Base-by-base conservation (phyloP, 2,797 vertebrate genomes). In the Squalus acanthias region DNA sequence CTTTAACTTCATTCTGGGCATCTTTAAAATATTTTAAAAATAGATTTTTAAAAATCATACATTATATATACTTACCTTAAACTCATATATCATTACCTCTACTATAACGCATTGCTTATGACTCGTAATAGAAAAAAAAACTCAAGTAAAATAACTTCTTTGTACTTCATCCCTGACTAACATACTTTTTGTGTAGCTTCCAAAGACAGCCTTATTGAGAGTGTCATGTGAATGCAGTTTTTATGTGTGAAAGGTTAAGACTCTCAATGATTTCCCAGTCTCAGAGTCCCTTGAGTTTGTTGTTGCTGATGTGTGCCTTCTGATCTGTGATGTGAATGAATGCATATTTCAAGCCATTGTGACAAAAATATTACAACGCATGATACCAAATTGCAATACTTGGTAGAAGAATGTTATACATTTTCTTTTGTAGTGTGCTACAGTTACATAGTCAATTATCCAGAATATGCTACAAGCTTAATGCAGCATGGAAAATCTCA, bases 161-260 rank as follows among this genome's bases (percentile, higher is more conserved):
- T 95, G 70, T 95, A 95, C 50, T 95, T 72, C 69, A 33, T 95
- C 24, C 94, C 70, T 74, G 70, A 95, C 69, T 95, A 95, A 95
- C 91, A 17, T 60, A 95, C 72, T 95, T 95, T 95, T 76, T 74
- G 72, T 72, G 70, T 33, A 57, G 69, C 94, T 95, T 95, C 94
- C 67, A 74, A 76, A 74, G 94, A 57, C 72, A 53, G 94, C 72
- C 94, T 57, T 95, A 57, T 76, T 95, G 94, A 95, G 88, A 63
- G 94, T 95, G 91, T 95, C 94, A 95, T 95, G 94, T 95, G 94
- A 95, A 74, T 33, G 94, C 94, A 74, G 94, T 95, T 72, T 95
- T 95, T 95, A 72, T 95, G 94, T 76, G 67, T 76, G 94, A 95
- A 72, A 95, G 69, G 94, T 76, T 95, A 95, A 57, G 72, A 95